A percentile compares a stretch with the other conserved stretches of the same genome.
Conservation (phyloP, 1,140 invertebrate species). For the Leptinotarsa texana region DNA sequence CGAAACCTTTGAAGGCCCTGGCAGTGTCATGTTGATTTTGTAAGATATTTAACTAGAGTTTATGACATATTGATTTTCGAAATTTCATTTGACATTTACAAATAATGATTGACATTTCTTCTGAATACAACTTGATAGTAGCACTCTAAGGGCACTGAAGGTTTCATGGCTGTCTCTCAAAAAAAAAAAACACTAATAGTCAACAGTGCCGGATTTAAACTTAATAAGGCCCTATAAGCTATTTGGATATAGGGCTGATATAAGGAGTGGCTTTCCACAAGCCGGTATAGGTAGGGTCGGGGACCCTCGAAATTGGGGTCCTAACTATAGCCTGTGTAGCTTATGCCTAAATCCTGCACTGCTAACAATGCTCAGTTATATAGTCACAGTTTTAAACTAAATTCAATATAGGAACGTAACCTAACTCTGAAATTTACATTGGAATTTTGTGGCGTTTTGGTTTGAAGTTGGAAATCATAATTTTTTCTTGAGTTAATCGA, state of each 20-base stretch:
- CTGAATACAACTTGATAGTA: background rate
- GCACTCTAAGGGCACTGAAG: background rate
- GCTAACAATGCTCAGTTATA: too few species aligned
- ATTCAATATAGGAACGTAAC: background rate
- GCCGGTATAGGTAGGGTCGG: too few species aligned
- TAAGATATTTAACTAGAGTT: background rate
- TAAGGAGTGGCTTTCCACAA: too few species aligned
- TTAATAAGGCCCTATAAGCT: too few species aligned
- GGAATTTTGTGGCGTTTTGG: background rate
- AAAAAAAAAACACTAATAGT: background rate
- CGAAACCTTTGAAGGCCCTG: slow-evolving; percentile 9
- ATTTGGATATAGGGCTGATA: too few species aligned
- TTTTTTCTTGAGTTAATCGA: background rate
- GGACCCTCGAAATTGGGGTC: too few species aligned
- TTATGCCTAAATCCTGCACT: too few species aligned
- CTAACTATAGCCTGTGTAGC: too few species aligned
- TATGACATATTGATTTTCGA: background rate
- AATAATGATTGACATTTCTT: background rate
- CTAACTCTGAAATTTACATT: background rate
- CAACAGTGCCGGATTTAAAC: background rate
- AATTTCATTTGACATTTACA: background rate
- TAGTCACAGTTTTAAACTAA: background rate
- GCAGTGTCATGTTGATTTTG: background rate
- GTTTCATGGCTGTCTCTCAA: background rate
- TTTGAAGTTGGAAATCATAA: too few species aligned